Base-by-base conservation (phyloP, 1,140 invertebrate species). In the Aethina tumida region DNA sequence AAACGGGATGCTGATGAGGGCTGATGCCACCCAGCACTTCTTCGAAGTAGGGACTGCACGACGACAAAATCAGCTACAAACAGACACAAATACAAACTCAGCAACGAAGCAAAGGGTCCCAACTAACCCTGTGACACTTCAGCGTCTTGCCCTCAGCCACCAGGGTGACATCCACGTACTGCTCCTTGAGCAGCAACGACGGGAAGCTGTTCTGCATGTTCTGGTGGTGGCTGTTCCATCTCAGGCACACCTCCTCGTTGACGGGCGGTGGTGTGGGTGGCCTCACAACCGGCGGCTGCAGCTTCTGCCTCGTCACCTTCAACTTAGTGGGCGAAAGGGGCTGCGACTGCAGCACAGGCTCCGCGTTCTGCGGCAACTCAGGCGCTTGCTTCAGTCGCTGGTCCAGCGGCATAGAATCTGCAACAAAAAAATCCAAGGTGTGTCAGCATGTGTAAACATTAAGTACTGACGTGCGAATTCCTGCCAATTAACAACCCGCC, bases 191-290 rank as follows among this genome's bases (percentile, higher is more conserved):
- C 13, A 73, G 50, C n/a, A 74, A 50, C 40, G 45, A 53, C 2
- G 69, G 64, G 44, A 75, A 70, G 36, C 71, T 71, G 26, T 64
- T 69, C 44, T 79, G 73, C 64, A 82, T 73, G 52, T 80, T 81
- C 32, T 66, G 71, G 50, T 80, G 75, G 53, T 79, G 79, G 58
- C 75, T 79, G 55, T 80, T 79, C 79, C 79, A 82, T 55, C 73
- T 70, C 21, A 82, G 59, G 54, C 78, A 77, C 27, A 78, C 64
- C 56, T 70, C 68, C 21, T 69, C 49, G 8, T 37, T 40, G 0
- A 39, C 39, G 5, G 41, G 36, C 4, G 25, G 26, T 1, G 28
- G 35, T 1, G 34, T 14, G 1, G 37, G 16, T 12, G 22, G 25
- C 21, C 37, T 32, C 16, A 31, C 17, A 16, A 39, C 21, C 9